Evolutionary conservation across 2,113 vertebrate genomes (phyloP).

Genomic region (Albula glossodonta): DNA sequence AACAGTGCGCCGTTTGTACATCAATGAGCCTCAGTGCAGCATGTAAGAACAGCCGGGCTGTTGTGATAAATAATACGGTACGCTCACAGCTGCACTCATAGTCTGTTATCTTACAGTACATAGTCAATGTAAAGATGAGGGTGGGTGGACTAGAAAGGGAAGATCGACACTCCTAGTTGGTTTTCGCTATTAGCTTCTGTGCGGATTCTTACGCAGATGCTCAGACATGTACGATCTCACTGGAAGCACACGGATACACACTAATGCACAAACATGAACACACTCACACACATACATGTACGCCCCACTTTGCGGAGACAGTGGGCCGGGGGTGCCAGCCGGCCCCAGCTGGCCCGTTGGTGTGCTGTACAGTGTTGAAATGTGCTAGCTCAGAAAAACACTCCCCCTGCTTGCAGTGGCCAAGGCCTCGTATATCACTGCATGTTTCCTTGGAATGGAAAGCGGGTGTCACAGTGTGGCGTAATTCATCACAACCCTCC

Average conservation of each 20-base stretch:
- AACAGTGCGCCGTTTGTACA: neutral
- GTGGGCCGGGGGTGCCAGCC: neutral
- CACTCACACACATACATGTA: neutral
- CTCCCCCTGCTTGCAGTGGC: constrained; percentile 43
- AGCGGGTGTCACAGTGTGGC: constrained; percentile 48
- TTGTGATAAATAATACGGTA: neutral
- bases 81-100: neutral
- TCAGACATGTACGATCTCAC: neutral
- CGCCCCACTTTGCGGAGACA: neutral
- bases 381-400: constrained; percentile 51
- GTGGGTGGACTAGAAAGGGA: neutral
- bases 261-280: neutral
- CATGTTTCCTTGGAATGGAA: constrained; percentile 50
- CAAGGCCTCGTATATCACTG: constrained; percentile 50
- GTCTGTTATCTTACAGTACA: neutral
- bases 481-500: constrained; percentile 47
- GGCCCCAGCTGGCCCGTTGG: constrained; percentile 24
- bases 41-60: neutral
- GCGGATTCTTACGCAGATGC: neutral
- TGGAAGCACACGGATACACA: neutral
- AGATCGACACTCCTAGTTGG: neutral
- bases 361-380: constrained; percentile 43
- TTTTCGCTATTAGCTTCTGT: neutral
- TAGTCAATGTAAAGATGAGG: neutral
- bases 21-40: neutral